Conservation (phyloP, 2,888 invertebrate genomes). For the Campopleginae sp. region DNA sequence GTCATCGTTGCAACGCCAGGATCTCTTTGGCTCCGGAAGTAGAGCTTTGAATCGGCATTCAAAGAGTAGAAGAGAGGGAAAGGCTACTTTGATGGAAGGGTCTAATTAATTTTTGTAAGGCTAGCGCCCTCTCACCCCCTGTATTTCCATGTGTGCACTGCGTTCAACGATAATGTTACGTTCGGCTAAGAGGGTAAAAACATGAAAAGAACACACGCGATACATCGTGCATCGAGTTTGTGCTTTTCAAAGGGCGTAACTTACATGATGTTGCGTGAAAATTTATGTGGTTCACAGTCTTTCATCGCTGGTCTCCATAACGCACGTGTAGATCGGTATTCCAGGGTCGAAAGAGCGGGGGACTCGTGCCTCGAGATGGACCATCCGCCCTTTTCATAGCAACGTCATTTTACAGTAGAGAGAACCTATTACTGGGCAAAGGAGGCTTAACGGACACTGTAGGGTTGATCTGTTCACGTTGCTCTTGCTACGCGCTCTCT, state of each 20-base stretch:
- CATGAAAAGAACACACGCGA: neutral
- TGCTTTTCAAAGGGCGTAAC: slow-evolving; percentile 21
- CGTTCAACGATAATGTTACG: slow-evolving; percentile 24
- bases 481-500: slow-evolving; percentile 44
- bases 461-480: slow-evolving; percentile 57
- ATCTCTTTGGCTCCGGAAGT: slow-evolving; percentile 25
- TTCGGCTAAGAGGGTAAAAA: slow-evolving; percentile 36
- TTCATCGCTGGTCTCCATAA: neutral
- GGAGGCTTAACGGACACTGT: slow-evolving; percentile 49
- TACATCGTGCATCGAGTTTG: slow-evolving; percentile 30
- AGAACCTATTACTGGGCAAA: slow-evolving; percentile 60
- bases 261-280: neutral
- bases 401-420: slow-evolving; percentile 11
- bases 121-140: slow-evolving; percentile 17
- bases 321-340: neutral
- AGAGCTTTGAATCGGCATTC: slow-evolving; percentile 35
- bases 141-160: slow-evolving; percentile 31
- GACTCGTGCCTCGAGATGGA: neutral
- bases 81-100: slow-evolving; percentile 67
- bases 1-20: neutral
- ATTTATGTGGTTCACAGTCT: slow-evolving; percentile 3
- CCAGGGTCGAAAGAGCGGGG: neutral
- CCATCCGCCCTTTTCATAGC: neutral
- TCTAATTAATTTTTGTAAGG: slow-evolving; percentile 66
- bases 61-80: slow-evolving; percentile 37